Conservation (phyloP, 2,797 vertebrate genomes). For the Rhynchonycteris naso region DNA sequence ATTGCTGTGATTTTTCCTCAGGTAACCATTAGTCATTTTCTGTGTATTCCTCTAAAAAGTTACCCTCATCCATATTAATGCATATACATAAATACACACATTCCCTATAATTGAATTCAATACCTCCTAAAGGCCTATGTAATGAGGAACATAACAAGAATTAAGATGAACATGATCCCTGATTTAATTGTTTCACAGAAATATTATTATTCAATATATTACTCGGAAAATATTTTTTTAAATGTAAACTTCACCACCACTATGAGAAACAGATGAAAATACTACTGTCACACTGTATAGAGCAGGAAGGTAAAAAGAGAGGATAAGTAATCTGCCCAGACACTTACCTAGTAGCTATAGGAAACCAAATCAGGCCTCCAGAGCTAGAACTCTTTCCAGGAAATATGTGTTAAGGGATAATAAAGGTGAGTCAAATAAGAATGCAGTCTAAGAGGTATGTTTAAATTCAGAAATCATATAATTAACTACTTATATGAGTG, state of each 20-base stretch:
- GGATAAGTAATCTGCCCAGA: background rate
- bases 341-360: background rate
- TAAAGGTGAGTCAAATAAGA: constrained; percentile 8
- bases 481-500: background rate
- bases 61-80: background rate
- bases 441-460: background rate
- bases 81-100: background rate
- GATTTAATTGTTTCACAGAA: constrained; percentile 47
- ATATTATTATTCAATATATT: constrained; percentile 14
- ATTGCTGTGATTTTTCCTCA: background rate
- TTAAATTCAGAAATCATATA: constrained; percentile 32
- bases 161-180: background rate
- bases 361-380: constrained; percentile 22
- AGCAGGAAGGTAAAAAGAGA: background rate
- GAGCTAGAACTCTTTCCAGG: background rate
- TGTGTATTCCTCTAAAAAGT: constrained; percentile 13
- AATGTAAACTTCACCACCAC: constrained; percentile 17
- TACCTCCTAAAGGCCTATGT: background rate
- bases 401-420: background rate
- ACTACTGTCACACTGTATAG: background rate
- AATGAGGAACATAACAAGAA: background rate
- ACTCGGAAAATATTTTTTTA: constrained; percentile 12
- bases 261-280: background rate
- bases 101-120: background rate
- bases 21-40: constrained; percentile 16